Conservation (phyloP, 2,797 vertebrate genomes). For the Spondyliosoma cantharus region DNA sequence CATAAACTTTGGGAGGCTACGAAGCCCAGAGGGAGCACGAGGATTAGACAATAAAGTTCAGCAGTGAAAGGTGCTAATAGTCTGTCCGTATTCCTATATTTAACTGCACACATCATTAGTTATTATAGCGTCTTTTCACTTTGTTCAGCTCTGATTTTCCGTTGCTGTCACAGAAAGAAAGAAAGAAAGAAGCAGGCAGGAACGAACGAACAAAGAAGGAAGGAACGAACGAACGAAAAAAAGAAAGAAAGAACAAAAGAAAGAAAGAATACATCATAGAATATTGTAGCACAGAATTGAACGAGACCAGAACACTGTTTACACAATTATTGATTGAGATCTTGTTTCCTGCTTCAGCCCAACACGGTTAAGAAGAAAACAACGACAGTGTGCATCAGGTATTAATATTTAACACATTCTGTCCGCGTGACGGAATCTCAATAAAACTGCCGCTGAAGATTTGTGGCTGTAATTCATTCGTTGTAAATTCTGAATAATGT, state of each 20-base stretch:
- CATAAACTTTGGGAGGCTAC: constrained; percentile 59
- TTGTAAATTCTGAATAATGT: background rate
- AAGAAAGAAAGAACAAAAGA: background rate
- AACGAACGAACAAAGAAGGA: too few species aligned
- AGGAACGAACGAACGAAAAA: background rate
- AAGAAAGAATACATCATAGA: background rate
- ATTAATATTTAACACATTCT: constrained; percentile 20
- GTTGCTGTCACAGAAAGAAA: background rate
- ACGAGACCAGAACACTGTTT: background rate
- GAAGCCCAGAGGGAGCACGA: constrained; percentile 32
- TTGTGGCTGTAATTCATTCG: constrained; percentile 2
- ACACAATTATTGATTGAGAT: background rate
- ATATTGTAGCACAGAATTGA: background rate
- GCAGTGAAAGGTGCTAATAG: constrained; percentile 45
- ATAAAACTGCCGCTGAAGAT: constrained; percentile 18
- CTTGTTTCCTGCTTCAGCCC: background rate
- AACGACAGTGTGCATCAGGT: background rate
- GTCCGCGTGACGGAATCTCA: background rate
- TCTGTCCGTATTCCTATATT: constrained; percentile 47
- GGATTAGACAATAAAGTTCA: constrained; percentile 59
- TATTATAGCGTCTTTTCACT: constrained; percentile 28
- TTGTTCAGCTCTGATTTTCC: background rate
- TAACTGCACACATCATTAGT: constrained; percentile 52
- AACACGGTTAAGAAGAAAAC: constrained; percentile 3
- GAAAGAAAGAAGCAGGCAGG: too few species aligned